These are phyloP conservation scores for Loriculus beryllinus DNA, from an alignment of 2,797 vertebrate genomes.

Conservation along the genomic window DNA sequence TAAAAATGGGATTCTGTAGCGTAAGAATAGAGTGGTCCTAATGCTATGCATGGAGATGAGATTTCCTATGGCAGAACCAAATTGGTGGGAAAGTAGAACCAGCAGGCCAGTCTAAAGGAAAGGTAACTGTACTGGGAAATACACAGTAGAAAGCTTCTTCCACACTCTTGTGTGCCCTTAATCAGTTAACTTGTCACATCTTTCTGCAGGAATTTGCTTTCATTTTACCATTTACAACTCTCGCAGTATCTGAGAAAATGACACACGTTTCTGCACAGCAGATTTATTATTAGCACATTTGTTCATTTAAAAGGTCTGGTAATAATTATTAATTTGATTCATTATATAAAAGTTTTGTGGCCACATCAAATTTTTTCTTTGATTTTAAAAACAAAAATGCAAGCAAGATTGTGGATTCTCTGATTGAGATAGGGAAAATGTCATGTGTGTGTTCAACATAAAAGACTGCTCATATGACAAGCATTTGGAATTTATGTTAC, in stretches of 20 bases:
- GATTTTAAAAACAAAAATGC: conserved; percentile 6
- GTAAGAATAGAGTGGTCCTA: not conserved
- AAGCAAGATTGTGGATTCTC: not conserved
- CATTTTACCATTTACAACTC: not conserved
- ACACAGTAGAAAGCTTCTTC: not conserved
- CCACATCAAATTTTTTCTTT: not conserved
- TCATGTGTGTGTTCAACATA: not conserved
- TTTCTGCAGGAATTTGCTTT: not conserved
- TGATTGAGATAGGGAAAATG: not conserved
- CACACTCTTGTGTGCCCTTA: not conserved
- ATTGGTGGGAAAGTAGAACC: not conserved
- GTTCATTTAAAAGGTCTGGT: conserved; percentile 20
- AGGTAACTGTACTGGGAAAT: not conserved
- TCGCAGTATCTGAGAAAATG: not conserved
- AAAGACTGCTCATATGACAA: not conserved
- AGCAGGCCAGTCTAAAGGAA: not conserved
- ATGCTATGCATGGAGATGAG: not conserved
- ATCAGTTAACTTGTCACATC: not conserved
- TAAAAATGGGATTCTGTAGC: not conserved
- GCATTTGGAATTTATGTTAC: not conserved
- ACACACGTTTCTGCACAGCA: not conserved
- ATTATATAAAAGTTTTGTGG: not conserved
- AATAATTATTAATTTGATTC: conserved; percentile 24
- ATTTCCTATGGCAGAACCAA: not conserved
- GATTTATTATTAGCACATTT: conserved; percentile 1